Evolutionary conservation across 2,113 vertebrate genomes (phyloP).

Genomic region (Cyphomyrus discorhynchus): DNA sequence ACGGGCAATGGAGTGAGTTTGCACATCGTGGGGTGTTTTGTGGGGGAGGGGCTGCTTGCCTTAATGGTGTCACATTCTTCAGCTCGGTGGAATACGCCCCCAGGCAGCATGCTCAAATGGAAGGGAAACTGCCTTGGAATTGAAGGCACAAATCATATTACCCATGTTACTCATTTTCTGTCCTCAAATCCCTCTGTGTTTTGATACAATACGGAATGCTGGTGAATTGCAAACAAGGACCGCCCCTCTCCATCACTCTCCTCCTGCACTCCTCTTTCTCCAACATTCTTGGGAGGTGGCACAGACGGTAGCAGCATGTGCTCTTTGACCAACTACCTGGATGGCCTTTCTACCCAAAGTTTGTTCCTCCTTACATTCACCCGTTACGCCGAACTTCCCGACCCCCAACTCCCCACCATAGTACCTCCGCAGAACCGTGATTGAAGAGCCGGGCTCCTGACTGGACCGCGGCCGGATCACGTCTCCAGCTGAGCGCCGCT

Average conservation of each 20-base stretch:
- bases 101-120: neutral
- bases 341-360: neutral
- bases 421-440: neutral
- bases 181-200: neutral
- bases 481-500: neutral
- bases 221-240: neutral
- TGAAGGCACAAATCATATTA: constrained; percentile 5
- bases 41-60: neutral
- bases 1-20: neutral
- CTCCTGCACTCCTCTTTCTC: neutral
- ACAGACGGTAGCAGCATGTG: neutral
- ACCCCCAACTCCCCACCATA: neutral
- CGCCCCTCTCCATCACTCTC: neutral
- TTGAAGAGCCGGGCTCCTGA: neutral
- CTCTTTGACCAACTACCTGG: neutral
- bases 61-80: neutral
- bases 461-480: neutral
- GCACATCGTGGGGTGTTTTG: neutral
- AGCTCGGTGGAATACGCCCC: neutral
- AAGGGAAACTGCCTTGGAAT: neutral
- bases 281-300: neutral
- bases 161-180: constrained; percentile 8
- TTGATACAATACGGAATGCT: neutral
- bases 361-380: neutral
- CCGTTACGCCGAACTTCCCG: neutral